These are phyloP conservation scores for Apotomis turbidana DNA, from an alignment of 2,888 invertebrate species.

Conservation along the genomic window DNA sequence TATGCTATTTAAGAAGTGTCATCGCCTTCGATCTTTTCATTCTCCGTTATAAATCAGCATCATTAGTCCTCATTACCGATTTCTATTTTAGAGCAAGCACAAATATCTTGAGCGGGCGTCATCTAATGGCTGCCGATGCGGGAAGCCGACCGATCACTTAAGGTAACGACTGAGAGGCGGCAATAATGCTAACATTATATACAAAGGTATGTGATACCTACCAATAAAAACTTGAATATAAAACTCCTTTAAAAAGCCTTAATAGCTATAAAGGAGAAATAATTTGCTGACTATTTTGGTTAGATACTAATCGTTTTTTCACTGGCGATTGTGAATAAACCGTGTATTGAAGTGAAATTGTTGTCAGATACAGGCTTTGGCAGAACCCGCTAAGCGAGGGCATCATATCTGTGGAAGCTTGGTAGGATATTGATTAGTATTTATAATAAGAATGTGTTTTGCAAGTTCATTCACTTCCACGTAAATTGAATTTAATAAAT, in stretches of 20 bases:
- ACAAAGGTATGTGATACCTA: conserved; percentile 20
- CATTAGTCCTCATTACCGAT: conserved; percentile 18
- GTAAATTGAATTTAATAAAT: too few species aligned
- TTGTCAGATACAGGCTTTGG: too few species aligned
- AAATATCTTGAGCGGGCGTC: conserved; percentile 56
- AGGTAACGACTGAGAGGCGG: conserved; percentile 28
- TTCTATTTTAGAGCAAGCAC: conserved; percentile 61
- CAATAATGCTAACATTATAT: conserved; percentile 30
- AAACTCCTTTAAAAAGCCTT: conserved; percentile 6
- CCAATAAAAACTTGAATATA: conserved; percentile 9
- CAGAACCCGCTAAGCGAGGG: too few species aligned
- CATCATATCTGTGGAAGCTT: too few species aligned
- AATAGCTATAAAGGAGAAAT: background rate
- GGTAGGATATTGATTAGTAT: too few species aligned
- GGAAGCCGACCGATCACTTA: conserved; percentile 35
- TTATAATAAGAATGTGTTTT: too few species aligned
- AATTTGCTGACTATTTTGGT: background rate
- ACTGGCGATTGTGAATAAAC: background rate
- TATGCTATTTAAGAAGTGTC: conserved; percentile 5
- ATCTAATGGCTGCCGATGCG: conserved; percentile 48
- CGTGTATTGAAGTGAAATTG: too few species aligned
- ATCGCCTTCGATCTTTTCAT: conserved; percentile 2
- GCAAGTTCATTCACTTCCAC: too few species aligned
- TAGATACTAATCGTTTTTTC: background rate
- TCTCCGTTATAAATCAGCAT: conserved; percentile 11